These are phyloP conservation scores for Luperina nickerlii DNA, from an alignment of 2,888 invertebrate genomes.

Conservation along the genomic window DNA sequence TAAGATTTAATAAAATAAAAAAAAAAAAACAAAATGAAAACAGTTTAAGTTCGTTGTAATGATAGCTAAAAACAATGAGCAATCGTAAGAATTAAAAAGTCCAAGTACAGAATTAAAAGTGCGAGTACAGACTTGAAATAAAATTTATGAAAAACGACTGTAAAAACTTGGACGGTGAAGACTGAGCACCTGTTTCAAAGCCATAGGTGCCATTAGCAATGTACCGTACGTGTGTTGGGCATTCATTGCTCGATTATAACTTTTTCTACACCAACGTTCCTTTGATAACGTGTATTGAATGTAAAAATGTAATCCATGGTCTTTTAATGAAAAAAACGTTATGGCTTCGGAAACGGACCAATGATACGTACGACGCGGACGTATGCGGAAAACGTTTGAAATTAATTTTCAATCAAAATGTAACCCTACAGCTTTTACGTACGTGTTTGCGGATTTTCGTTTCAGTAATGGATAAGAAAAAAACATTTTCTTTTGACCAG, in stretches of 20 bases:
- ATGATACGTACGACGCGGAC: constrained; percentile 12
- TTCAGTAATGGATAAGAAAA: too few species aligned
- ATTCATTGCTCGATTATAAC: constrained; percentile 61
- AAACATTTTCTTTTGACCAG: not conserved
- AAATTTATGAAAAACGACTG: constrained; percentile 35
- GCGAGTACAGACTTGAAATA: constrained; percentile 2
- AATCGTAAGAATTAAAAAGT: not conserved
- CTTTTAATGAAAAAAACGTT: constrained; percentile 22
- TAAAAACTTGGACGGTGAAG: constrained; percentile 30
- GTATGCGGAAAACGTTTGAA: constrained; percentile 6
- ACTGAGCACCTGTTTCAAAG: constrained; percentile 59
- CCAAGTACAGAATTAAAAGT: not conserved
- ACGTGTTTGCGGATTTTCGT: not conserved
- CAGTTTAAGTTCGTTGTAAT: not conserved
- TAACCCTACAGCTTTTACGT: too few species aligned
- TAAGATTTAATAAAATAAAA: not conserved
- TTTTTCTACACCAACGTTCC: constrained; percentile 53
- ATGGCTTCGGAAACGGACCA: constrained; percentile 14
- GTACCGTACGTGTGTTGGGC: constrained; percentile 62
- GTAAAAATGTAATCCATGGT: constrained; percentile 25
- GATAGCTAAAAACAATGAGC: not conserved
- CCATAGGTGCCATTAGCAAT: constrained; percentile 59
- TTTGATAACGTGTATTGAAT: constrained; percentile 51
- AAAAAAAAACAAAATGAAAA: not conserved
- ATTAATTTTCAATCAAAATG: constrained; percentile 16